Base-by-base conservation (phyloP, 2,888 invertebrate genomes). In the Apamea monoglypha region DNA sequence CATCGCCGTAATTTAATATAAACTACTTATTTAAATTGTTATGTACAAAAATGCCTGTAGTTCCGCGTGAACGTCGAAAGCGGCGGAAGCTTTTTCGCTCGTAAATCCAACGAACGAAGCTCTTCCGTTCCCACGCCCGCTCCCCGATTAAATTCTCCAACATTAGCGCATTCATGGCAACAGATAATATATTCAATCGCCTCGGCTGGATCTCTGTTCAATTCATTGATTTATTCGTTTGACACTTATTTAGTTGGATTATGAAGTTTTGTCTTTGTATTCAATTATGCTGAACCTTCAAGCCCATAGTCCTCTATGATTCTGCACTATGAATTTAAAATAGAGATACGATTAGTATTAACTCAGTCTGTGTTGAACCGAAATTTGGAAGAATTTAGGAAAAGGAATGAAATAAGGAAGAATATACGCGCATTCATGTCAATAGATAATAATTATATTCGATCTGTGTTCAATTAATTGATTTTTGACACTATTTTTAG, bases 131-230 rank as follows among this genome's bases (percentile, higher is more conserved):
- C 88, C 90, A 89, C 90, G 89, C 91, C 90, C 90, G 89, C 87
- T 84, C 87, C 81, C 87, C 91, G 94, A 95, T 95, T 95, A 94
- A 95, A 95, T 94, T 93, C 93, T 90, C 91, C 91, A 87, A 93
- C 93, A 94, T 95, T 94, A 94, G 93, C 92, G 93, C 93, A 92
- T 93, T 94, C 93, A 93, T 91, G 92, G 91, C 91, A 92, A 91
- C 93, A 91, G 93, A 93, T 93, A 94, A 93, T 93, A 91, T 92
- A 92, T 93, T 93, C 93, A 92, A 93, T 93, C 92, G 91, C 90
- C 88, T 92, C 81, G 85, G 77, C 88, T 90, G 88, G 91, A 90
- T 91, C 90, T 91, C 90, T 85, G 87, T 91, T 90, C 91, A 88
- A 91, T 88, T 90, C 88, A 90, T 90, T 91, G 92, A 93, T 92